Base-by-base conservation (phyloP, 2,888 invertebrate genomes). In the Aleiodes alternator region DNA sequence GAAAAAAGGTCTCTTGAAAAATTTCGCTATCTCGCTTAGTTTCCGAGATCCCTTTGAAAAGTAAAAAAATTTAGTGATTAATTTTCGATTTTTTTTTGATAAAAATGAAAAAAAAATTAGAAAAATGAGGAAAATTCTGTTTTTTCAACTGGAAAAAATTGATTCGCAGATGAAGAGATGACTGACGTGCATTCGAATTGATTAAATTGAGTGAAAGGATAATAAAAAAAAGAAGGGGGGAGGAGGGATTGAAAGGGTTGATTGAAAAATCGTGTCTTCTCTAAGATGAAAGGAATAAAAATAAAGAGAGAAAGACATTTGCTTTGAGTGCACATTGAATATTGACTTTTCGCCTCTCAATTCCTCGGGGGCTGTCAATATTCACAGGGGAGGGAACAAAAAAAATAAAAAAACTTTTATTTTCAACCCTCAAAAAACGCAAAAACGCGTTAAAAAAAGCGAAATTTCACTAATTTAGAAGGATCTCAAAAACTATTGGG, bases 241-340 rank as follows among this genome's bases (percentile, higher is more conserved):
- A 11, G 43, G 59, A 7, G 57, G 43, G 23, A 2, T 57, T 48
- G 56, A 69, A 56, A 59, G 72, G 61, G 72, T 38, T 72, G 72
- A 72, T 72, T 64, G 72, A 72, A 64, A 64, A 72, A 53, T 14
- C 64, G n/a, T 64, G 72, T 72, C 61, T 55, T 23, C 43, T 61
- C 16, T 53, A 38, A 14, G 38, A 72, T 51, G n/a, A 12, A 61
- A 48, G 61, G n/a, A 51, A 72, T 34, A 11, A 9, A 8, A 59
- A 71, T 48, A 59, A 72, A 61, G 51, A 16, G 51, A 61, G 8
- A 64, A 38, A 55, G 31, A 14, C 34, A 72, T 72, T 51, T 14
- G 8, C 31, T 34, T 9, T 51, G 31, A 9, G 23, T 48, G 29
- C 23, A 1, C 23, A 31, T 12, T 31, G 53, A 31, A 38, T 50